A percentile compares a stretch with the other conserved stretches of the same genome.
phyloP scores from a whole-genome alignment of 2,797 vertebrate species.

The Micromesistius poutassou region DNA sequence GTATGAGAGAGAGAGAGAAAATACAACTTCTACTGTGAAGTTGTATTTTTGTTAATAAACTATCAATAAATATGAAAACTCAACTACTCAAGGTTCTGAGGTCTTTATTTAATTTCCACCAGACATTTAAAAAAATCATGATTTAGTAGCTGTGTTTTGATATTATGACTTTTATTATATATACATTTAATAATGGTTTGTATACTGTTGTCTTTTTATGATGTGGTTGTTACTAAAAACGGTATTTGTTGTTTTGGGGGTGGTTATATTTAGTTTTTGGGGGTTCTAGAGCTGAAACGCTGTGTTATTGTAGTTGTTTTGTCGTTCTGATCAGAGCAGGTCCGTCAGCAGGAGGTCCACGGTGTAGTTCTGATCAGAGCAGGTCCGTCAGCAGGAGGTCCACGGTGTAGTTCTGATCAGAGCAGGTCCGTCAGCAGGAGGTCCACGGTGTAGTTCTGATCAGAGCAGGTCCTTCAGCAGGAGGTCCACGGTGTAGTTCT shows the following conservation, averaged over 20 bases:
- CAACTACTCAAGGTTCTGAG: too few relatives aligned
- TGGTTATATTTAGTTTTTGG: too few relatives aligned
- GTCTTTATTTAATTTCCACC: not conserved
- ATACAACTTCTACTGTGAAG: not conserved
- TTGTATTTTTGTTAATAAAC: not conserved
- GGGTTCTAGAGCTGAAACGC: not conserved
- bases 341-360: constrained; percentile 86
- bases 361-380: too few relatives aligned
- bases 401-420: too few relatives aligned
- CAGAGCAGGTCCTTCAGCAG: too few relatives aligned
- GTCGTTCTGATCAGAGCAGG: constrained; percentile 65
- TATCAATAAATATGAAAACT: constrained; percentile 1
- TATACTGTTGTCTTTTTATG: not conserved
- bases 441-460: constrained; percentile 71
- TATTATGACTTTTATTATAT: not conserved
- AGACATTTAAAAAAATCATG: not conserved
- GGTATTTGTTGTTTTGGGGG: too few relatives aligned
- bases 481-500: too few relatives aligned
- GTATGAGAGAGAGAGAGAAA: constrained; percentile 37
- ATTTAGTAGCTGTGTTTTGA: not conserved
- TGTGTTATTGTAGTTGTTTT: not conserved
- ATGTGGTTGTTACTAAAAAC: too few relatives aligned
- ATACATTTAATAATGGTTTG: not conserved
- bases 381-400: constrained; percentile 84
- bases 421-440: constrained; percentile 84